Evolutionary conservation across 2,113 vertebrate species (phyloP), one percentile per base, ranked within the genome.

Genomic region (Illadopsis cleaveri): DNA sequence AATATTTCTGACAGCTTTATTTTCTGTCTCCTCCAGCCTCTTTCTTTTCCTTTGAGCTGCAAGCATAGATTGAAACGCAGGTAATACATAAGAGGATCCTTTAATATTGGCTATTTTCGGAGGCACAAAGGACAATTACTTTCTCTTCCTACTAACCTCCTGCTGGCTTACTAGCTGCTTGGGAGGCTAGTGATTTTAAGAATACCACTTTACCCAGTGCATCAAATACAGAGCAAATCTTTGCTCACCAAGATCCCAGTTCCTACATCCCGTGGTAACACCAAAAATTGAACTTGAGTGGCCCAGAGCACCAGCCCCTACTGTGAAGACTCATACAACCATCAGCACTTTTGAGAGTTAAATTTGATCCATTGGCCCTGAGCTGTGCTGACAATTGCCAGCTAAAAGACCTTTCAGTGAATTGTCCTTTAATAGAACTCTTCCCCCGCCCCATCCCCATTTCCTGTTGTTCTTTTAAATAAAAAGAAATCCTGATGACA

Each of bases 381-480:
- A 98, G 95, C 96, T 95, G 96, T 92, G 93, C 97, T 98, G 96
- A 89, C 97, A 97, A 97, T 98, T 97, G 97, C 97, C 93, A 79
- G 96, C 96, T 98, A 97, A 98, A 98, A 98, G 98, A 96, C 93
- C 88, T 96, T 97, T 98, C 96, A 97, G 95, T 93, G 95, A 97
- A 94, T 95, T 97, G 97, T 98, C 94, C 89, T 97, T 97, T 97
- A 97, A 96, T 97, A 96, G 95, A 97, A 97, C 65, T 95, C 80
- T 96, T 89, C 6, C 9, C 4, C 5, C 69, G 20, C 11, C 38
- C 23, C 4, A 70, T 15, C n/a, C 66, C 95, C 89, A 87, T 89
- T 97, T 96, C 89, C 96, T 91, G 82, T 97, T 97, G 91, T 97
- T 97, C 96, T 97, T 97, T 97, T 95, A 97, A 98, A 98, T 97